phyloP scores from a whole-genome alignment of 2,797 vertebrate species.

The Eulemur rubriventer region DNA sequence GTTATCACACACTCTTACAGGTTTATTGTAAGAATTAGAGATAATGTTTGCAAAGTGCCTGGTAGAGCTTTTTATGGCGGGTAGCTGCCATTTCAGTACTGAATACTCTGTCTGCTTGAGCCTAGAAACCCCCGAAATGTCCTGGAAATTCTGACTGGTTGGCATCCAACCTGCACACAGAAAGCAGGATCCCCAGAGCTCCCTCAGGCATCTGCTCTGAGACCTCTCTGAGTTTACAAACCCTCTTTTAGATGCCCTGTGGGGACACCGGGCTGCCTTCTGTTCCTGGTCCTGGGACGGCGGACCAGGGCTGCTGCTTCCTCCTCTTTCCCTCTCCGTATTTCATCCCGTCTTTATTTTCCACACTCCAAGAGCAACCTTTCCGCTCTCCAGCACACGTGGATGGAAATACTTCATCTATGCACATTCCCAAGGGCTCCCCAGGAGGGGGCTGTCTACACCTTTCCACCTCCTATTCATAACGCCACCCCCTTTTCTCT shows the following conservation, averaged over 20 bases:
- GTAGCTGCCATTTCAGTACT: background rate
- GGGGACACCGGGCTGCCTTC: background rate
- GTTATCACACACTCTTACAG: background rate
- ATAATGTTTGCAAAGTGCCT: background rate
- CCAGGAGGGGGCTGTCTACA: no score
- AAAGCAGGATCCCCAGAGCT: background rate
- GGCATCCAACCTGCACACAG: background rate
- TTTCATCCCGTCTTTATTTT: constrained; percentile 65
- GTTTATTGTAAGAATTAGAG: background rate
- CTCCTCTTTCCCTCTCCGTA: background rate
- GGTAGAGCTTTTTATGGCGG: background rate
- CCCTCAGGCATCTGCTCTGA: background rate
- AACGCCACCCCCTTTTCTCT: background rate
- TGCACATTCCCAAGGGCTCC: background rate
- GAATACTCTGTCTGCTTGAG: background rate
- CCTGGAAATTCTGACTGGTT: background rate
- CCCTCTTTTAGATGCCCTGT: background rate
- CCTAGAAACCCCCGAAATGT: background rate
- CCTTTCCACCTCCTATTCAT: background rate
- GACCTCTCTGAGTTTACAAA: background rate
- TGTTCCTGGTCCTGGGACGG: background rate
- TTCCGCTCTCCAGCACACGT: constrained; percentile 80
- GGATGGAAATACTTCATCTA: background rate
- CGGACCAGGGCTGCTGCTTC: background rate
- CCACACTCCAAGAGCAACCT: constrained; percentile 91